phyloP scores from a whole-genome alignment of 2,888 invertebrate genomes.

The Protophormia terraenovae region DNA sequence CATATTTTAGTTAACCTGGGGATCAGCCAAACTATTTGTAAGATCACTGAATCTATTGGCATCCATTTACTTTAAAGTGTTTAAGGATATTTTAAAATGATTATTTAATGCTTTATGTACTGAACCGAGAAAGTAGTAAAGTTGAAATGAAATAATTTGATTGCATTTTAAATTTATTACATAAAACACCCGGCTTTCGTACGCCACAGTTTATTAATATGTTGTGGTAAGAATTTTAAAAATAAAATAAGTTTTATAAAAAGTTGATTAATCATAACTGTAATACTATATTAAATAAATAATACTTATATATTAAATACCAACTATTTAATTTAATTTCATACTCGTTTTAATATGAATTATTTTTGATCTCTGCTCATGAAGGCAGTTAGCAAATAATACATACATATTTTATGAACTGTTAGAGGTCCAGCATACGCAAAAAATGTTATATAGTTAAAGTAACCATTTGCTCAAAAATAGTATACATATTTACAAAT shows the following conservation, averaged over 20 bases:
- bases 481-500: too few species aligned
- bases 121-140: not conserved
- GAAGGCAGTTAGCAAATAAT: too few species aligned
- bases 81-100: not conserved
- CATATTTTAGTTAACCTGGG: conserved; percentile 30
- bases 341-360: too few species aligned
- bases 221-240: conserved; percentile 22
- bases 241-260: conserved; percentile 6
- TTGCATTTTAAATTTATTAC: not conserved
- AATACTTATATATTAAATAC: too few species aligned
- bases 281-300: too few species aligned
- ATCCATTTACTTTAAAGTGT: not conserved
- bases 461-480: too few species aligned
- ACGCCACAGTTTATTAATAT: not conserved
- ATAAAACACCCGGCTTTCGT: not conserved
- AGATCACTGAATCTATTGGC: not conserved
- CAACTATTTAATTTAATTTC: too few species aligned
- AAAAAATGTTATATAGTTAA: too few species aligned
- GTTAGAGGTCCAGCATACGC: too few species aligned
- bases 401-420: too few species aligned
- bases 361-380: too few species aligned
- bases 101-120: not conserved
- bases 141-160: conserved; percentile 8
- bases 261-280: conserved; percentile 1
- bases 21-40: conserved; percentile 6